These are phyloP conservation scores for Drosophila testacea DNA, from an alignment of 2,888 invertebrate genomes.

Conservation along the genomic window DNA sequence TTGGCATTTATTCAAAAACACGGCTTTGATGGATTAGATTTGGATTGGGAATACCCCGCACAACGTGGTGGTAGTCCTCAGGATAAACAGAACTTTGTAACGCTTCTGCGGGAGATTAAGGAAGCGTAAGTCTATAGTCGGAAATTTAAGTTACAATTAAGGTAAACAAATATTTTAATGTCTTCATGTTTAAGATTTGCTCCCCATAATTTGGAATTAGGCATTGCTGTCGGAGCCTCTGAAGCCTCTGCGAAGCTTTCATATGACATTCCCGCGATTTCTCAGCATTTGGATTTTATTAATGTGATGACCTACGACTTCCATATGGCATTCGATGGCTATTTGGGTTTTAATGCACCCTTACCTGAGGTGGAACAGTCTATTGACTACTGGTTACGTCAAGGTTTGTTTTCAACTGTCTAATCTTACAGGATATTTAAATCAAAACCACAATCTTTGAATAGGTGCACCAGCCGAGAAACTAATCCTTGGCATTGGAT, in stretches of 20 bases:
- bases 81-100: constrained; percentile 90
- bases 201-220: constrained; percentile 87
- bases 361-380: constrained; percentile 92
- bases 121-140: constrained; percentile 54
- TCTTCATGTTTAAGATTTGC: constrained; percentile 45
- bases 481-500: constrained; percentile 93
- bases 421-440: not conserved
- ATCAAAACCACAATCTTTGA: not conserved
- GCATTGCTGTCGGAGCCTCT: constrained; percentile 87
- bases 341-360: constrained; percentile 72
- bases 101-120: constrained; percentile 69
- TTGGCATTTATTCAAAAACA: constrained; percentile 91
- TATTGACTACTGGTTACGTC: constrained; percentile 92
- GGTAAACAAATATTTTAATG: no score
- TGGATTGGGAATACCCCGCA: constrained; percentile 97
- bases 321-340: constrained; percentile 55
- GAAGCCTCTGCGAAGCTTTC: constrained; percentile 54
- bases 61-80: constrained; percentile 83
- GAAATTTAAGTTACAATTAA: not conserved
- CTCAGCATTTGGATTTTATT: constrained; percentile 68
- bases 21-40: constrained; percentile 94
- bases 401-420: constrained; percentile 19
- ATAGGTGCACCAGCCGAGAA: constrained; percentile 89
- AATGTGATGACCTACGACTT: constrained; percentile 82
- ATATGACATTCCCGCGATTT: constrained; percentile 73